Percentiles rank a stretch among this genome's conserved stretches.
These are phyloP conservation scores for Trogon surrucura DNA, from an alignment of 2,113 vertebrate species.

Conservation along the genomic window DNA sequence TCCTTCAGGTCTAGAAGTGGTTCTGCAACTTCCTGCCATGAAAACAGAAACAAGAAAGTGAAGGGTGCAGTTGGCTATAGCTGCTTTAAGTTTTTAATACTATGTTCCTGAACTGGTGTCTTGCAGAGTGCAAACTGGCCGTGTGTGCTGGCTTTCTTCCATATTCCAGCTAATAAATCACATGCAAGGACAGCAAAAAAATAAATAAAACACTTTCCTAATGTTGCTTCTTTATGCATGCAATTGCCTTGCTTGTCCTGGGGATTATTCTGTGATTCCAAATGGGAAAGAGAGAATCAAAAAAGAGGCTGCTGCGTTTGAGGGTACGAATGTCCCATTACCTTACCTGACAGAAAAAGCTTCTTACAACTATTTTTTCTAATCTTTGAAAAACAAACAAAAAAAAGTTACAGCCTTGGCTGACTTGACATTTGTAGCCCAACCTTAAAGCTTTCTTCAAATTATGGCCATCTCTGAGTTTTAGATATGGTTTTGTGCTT, in stretches of 20 bases:
- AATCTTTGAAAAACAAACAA: not conserved
- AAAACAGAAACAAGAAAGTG: constrained; percentile 30
- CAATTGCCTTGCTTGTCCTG: not conserved
- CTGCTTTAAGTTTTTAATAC: not conserved
- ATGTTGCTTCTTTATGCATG: not conserved
- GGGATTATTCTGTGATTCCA: not conserved
- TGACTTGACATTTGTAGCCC: not conserved
- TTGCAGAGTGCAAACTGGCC: not conserved
- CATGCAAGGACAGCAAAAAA: constrained; percentile 14
- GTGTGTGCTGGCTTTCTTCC: constrained; percentile 22
- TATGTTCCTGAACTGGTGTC: constrained; percentile 7
- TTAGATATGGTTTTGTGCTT: not conserved
- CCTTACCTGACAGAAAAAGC: not conserved
- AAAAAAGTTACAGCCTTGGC: not conserved
- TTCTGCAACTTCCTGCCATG: constrained; percentile 92
- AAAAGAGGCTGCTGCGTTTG: not conserved
- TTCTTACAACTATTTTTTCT: not conserved
- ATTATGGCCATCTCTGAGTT: not conserved
- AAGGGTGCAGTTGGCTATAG: not conserved
- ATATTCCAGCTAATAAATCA: constrained; percentile 23
- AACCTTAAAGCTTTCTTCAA: not conserved
- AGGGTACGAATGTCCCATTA: not conserved
- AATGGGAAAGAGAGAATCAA: not conserved
- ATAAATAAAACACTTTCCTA: constrained; percentile 22
- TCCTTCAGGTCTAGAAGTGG: constrained; percentile 97